A percentile compares a stretch with the other conserved stretches of the same genome.
These are phyloP conservation scores for Peromyscus leucopus DNA, from an alignment of 2,113 vertebrate genomes.

Conservation along the genomic window DNA sequence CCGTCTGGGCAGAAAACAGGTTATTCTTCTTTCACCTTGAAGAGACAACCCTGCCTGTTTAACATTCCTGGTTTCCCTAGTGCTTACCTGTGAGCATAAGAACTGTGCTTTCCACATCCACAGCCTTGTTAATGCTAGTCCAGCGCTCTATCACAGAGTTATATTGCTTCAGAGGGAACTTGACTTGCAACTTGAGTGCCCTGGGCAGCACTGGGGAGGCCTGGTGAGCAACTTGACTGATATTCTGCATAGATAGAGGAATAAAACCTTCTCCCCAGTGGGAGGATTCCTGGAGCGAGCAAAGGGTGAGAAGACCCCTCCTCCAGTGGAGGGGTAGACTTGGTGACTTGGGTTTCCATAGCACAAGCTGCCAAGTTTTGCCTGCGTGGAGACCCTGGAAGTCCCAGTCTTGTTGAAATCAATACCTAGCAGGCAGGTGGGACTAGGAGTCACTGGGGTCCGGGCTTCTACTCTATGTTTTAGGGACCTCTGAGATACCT, in stretches of 20 bases:
- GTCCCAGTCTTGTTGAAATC: background rate
- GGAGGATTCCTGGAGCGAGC: background rate
- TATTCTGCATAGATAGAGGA: too few species aligned
- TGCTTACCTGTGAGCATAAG: background rate
- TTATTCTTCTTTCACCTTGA: background rate
- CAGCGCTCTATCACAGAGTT: background rate
- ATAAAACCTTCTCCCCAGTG: background rate
- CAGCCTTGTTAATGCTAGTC: background rate
- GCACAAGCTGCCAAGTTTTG: background rate
- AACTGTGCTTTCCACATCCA: background rate
- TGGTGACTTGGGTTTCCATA: background rate
- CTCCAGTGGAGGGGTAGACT: background rate
- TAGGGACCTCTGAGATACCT: background rate
- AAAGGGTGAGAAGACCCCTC: background rate
- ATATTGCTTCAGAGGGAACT: background rate
- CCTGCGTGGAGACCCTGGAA: background rate
- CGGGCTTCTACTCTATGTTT: too few species aligned
- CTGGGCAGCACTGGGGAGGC: background rate
- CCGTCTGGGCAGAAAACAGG: background rate
- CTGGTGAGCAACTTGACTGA: too few species aligned
- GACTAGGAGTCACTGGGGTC: background rate
- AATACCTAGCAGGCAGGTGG: background rate
- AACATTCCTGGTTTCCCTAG: background rate
- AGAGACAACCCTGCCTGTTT: background rate
- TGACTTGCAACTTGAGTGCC: background rate